Evolutionary conservation across 2,888 invertebrate species (phyloP), one percentile per base, ranked within the genome.

Genomic region (Stenodera caucasica): DNA sequence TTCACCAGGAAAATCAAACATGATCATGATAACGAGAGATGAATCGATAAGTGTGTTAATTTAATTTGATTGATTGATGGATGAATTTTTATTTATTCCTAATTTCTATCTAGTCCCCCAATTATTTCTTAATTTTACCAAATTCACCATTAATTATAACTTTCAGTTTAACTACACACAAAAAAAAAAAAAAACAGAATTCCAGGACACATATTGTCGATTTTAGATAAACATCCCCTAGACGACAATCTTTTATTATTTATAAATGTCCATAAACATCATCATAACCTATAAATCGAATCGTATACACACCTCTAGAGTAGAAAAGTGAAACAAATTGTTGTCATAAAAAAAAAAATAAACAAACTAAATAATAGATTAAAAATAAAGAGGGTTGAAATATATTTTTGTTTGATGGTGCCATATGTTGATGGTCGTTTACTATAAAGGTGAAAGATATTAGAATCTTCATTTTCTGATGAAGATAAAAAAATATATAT

Each of bases 231-330:
- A 60, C 32, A 32, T 15, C 15, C 55, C 62, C 61, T 57, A 56
- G 66, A 53, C 60, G 66, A 65, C 68, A 67, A 68, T 68, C 66
- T 70, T 45, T 67, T 69, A 69, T 69, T 71, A 71, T 71, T 70
- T 69, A 70, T 69, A 45, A 45, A 69, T 61, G 63, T 53, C 69
- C 67, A 66, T 69, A 67, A 71, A 67, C 67, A 71, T 69, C 67
- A 67, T 64, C 68, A 66, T 70, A 68, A 65, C 63, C 64, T 61
- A 64, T 65, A 71, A 70, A 70, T 67, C 65, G 65, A 64, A 66
- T 65, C 52, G 58, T 56, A 61, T 57, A 64, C 60, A n/a, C n/a
- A n/a, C n/a, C 61, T 61, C 63, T 61, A 64, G 64, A 67, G 66
- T 67, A 64, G 61, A 54, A 62, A 63, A 66, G 64, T 67, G 67